These are phyloP conservation scores for Cichlasoma orientale DNA, from an alignment of 2,797 vertebrate species.

Conservation along the genomic window DNA sequence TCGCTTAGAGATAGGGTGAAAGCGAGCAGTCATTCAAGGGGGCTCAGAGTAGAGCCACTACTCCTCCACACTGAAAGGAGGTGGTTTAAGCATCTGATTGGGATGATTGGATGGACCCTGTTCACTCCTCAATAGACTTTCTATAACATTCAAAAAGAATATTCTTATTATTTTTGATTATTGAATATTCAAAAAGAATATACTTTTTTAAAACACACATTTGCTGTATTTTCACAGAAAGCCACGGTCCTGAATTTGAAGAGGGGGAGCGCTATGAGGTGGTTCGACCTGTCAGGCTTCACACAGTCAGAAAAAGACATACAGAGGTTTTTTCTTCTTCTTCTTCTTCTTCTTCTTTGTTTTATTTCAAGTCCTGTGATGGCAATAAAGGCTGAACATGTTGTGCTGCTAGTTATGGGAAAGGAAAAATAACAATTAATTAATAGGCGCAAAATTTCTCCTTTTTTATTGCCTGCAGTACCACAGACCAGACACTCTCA, in stretches of 20 bases:
- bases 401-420: rapidly evolving
- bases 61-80: no score
- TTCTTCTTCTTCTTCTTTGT: constrained; percentile 25
- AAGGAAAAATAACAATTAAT: background rate
- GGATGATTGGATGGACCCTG: background rate
- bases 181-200: background rate
- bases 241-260: constrained; percentile 42
- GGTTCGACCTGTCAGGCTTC: constrained; percentile 77
- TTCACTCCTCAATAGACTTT: background rate
- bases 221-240: constrained; percentile 54
- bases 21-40: no score
- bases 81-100: no score
- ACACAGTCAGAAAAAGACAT: constrained; percentile 74
- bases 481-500: constrained; percentile 64
- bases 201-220: background rate
- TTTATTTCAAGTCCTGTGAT: background rate
- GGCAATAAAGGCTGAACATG: background rate
- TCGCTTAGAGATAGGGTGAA: no score
- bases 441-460: background rate
- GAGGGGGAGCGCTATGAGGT: constrained; percentile 72
- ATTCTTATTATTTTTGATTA: no score
- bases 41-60: no score
- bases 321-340: constrained; percentile 65
- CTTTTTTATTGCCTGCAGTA: constrained; percentile 28
- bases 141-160: background rate